A percentile compares a stretch with the other conserved stretches of the same genome.
Conservation (phyloP, 1,140 invertebrate species). For the Monochamus saltuarius region DNA sequence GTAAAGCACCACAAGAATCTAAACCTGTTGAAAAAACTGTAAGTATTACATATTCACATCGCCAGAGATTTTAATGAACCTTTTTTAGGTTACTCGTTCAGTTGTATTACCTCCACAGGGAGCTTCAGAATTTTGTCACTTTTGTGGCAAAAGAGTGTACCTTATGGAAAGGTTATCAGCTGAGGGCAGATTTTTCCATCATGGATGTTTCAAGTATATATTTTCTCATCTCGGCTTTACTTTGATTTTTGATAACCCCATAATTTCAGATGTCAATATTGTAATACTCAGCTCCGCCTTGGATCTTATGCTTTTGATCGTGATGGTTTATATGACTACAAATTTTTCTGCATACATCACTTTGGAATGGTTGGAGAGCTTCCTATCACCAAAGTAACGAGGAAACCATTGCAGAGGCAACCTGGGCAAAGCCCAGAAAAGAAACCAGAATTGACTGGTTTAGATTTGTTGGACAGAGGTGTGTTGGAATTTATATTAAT, state of each 20-base stretch:
- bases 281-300: slow-evolving; percentile 66
- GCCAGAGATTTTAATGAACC: not conserved
- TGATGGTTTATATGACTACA: slow-evolving; percentile 68
- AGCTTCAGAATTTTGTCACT: slow-evolving; percentile 79
- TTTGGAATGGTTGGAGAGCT: slow-evolving; percentile 63
- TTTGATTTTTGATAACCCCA: too few species aligned
- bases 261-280: slow-evolving; percentile 68
- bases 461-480: slow-evolving; percentile 64
- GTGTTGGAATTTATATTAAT: too few species aligned
- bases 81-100: slow-evolving; percentile 16
- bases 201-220: slow-evolving; percentile 74
- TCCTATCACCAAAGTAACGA: slow-evolving; percentile 29
- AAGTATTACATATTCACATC: slow-evolving; percentile 44
- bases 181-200: slow-evolving; percentile 85
- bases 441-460: slow-evolving; percentile 54
- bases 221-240: not conserved
- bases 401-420: slow-evolving; percentile 34
- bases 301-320: slow-evolving; percentile 77
- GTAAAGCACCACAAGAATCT: slow-evolving; percentile 62
- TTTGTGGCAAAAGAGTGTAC: slow-evolving; percentile 85
- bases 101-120: slow-evolving; percentile 62
- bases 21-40: slow-evolving; percentile 63
- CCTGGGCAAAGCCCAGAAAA: slow-evolving; percentile 39
- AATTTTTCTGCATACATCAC: slow-evolving; percentile 83
- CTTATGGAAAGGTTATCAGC: slow-evolving; percentile 84